Conservation (phyloP, 1,140 invertebrate species). For the Drosophila sechellia region DNA sequence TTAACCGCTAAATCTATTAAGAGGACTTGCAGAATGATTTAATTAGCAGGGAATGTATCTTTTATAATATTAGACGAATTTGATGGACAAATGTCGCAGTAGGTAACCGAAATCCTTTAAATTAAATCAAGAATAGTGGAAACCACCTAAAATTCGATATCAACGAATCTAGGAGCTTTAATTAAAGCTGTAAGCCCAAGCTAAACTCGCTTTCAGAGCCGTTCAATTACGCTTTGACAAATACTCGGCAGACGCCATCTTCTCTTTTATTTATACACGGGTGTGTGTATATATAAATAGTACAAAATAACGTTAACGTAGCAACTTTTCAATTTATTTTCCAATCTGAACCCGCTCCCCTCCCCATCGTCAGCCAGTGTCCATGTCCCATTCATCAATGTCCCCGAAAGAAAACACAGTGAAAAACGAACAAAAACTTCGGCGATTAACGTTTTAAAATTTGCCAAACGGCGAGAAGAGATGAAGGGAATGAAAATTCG, state of each 20-base stretch:
- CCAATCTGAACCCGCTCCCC: constrained; percentile 37
- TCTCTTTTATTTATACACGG: constrained; percentile 41
- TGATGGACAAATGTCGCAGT: too few relatives aligned
- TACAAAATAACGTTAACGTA: constrained; percentile 51
- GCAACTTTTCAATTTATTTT: constrained; percentile 54
- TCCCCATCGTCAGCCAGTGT: constrained; percentile 19
- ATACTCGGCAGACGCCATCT: constrained; percentile 43
- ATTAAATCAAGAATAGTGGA: too few relatives aligned
- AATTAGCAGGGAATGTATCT: too few relatives aligned
- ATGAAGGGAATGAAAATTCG: constrained; percentile 31
- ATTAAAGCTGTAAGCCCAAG: constrained; percentile 37
- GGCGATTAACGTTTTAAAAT: constrained; percentile 68
- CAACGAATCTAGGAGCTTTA: constrained; percentile 14
- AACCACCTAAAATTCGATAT: not conserved
- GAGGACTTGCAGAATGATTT: too few relatives aligned
- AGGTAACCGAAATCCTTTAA: too few relatives aligned
- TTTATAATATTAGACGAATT: too few relatives aligned
- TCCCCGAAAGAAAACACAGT: constrained; percentile 43
- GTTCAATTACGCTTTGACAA: constrained; percentile 48
- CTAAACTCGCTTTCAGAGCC: constrained; percentile 43
- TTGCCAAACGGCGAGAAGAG: constrained; percentile 10
- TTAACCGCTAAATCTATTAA: too few relatives aligned
- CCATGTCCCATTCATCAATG: constrained; percentile 65
- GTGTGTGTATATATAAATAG: constrained; percentile 36
- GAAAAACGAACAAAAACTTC: constrained; percentile 39